Conservation (phyloP, 2,797 vertebrate genomes). For the Mustela erminea region DNA sequence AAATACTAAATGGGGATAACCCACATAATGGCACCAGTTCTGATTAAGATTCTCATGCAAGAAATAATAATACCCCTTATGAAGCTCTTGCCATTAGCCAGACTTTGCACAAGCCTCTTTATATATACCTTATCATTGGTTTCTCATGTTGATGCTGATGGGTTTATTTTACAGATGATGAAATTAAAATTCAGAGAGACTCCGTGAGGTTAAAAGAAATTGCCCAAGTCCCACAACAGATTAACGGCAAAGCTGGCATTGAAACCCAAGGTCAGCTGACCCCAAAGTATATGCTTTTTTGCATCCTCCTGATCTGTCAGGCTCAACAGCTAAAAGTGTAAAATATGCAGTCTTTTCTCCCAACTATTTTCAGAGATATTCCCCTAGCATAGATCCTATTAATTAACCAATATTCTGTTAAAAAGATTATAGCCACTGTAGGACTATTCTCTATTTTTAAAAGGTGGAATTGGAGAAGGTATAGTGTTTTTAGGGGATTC, state of each 20-base stretch:
- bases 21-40: neutral
- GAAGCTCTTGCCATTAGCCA: neutral
- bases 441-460: slow-evolving; percentile 24
- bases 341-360: neutral
- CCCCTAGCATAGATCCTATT: neutral
- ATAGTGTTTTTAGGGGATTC: neutral
- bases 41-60: slow-evolving; percentile 19
- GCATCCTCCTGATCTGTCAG: neutral
- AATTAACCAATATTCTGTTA: neutral
- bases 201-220: neutral
- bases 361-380: slow-evolving; percentile 1
- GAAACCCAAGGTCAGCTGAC: neutral
- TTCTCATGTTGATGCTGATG: neutral
- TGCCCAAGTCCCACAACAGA: neutral
- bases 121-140: neutral
- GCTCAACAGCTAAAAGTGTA: neutral
- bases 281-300: neutral
- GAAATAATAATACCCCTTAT: neutral
- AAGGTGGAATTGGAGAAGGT: neutral
- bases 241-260: neutral
- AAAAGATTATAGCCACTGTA: neutral
- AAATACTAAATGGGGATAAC: neutral
- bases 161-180: slow-evolving; percentile 27
- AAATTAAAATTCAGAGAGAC: slow-evolving; percentile 41
- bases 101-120: neutral